A percentile compares a stretch with the other conserved stretches of the same genome.
phyloP scores from a whole-genome alignment of 1,140 invertebrate genomes.

The Drosophila burlai region DNA sequence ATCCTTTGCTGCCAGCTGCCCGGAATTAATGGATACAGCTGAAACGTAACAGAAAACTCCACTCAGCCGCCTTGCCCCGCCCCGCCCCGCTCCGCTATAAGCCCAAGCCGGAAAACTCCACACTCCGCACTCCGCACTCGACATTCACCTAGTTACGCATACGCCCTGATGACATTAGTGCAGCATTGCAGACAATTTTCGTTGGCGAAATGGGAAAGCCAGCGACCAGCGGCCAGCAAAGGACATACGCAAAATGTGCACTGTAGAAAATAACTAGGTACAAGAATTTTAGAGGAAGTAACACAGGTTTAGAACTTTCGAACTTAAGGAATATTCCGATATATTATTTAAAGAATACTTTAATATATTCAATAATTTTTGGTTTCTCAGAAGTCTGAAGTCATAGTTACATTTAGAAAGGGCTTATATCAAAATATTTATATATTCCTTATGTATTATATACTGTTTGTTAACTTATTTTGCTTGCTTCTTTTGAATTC shows the following conservation, averaged over 20 bases:
- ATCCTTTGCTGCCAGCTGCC: slow-evolving; percentile 60
- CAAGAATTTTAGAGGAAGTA: no score
- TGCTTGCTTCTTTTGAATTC: not conserved
- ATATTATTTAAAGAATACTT: not conserved
- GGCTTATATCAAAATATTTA: no score
- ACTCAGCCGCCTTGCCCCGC: slow-evolving; percentile 22
- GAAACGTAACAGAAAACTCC: slow-evolving; percentile 67
- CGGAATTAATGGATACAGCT: slow-evolving; percentile 67
- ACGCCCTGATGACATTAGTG: slow-evolving; percentile 78
- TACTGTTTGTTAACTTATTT: no score
- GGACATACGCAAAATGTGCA: slow-evolving; percentile 14
- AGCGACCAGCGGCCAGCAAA: slow-evolving; percentile 34
- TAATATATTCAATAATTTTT: not conserved
- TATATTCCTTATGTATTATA: no score
- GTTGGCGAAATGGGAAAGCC: slow-evolving; percentile 65
- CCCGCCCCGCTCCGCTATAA: not conserved
- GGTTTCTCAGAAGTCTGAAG: not conserved
- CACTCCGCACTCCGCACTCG: no score
- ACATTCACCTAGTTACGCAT: slow-evolving; percentile 78
- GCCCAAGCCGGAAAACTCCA: not conserved
- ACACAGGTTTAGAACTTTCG: no score
- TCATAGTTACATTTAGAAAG: not conserved
- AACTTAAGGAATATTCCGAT: no score
- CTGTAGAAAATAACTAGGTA: not conserved
- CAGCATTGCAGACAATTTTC: slow-evolving; percentile 78